Percentiles rank a stretch among this genome's conserved stretches.
Evolutionary conservation across 2,888 invertebrate species (phyloP).

Genomic region (Pyrochroa serraticornis): DNA sequence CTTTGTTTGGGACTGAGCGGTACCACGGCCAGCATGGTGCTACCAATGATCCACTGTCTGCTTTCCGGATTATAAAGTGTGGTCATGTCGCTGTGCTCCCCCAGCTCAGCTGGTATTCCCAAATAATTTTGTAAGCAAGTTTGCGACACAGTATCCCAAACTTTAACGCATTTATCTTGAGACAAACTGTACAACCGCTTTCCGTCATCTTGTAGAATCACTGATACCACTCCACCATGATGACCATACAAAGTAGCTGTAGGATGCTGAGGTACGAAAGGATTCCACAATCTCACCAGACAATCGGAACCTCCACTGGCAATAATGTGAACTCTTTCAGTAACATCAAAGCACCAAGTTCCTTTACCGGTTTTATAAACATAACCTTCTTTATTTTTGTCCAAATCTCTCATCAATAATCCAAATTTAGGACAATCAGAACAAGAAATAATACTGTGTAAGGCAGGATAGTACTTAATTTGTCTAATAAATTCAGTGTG

Average conservation of each 20-base stretch:
- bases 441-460: conserved; percentile 72
- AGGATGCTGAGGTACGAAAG: conserved; percentile 74
- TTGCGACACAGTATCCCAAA: conserved; percentile 76
- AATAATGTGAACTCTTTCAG: conserved; percentile 62
- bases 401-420: conserved; percentile 67
- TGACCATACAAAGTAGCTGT: conserved; percentile 71
- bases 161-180: conserved; percentile 74
- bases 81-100: conserved; percentile 62
- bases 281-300: conserved; percentile 75
- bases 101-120: conserved; percentile 67
- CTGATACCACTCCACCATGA: conserved; percentile 68
- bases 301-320: conserved; percentile 81
- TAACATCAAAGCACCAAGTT: conserved; percentile 67
- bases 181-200: conserved; percentile 74
- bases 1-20: conserved; percentile 70
- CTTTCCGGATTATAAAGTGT: conserved; percentile 68
- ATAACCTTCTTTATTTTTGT: conserved; percentile 62
- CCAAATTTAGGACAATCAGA: conserved; percentile 56
- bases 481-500: conserved; percentile 62
- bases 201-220: conserved; percentile 71
- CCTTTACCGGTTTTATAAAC: conserved; percentile 67
- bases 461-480: conserved; percentile 69
- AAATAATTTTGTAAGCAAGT: conserved; percentile 73
- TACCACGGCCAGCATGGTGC: conserved; percentile 68
- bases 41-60: conserved; percentile 71